phyloP scores from a whole-genome alignment of 2,888 invertebrate genomes.

The Troides helena region DNA sequence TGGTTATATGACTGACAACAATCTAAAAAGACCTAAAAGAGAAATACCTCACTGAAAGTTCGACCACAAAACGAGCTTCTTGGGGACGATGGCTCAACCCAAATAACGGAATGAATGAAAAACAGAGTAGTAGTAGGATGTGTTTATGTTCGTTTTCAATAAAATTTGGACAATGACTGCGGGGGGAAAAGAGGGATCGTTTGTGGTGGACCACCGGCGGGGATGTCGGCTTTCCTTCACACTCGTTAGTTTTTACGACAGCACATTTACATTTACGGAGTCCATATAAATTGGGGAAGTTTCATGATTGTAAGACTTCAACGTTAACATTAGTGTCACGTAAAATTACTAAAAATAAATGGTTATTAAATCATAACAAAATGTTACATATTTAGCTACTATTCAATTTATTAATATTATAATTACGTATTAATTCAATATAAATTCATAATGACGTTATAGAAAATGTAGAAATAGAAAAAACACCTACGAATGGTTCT shows the following conservation, averaged over 20 bases:
- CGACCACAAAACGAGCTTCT: too few relatives aligned
- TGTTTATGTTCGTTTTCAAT: conserved; percentile 39
- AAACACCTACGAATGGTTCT: too few relatives aligned
- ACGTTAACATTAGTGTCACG: not conserved
- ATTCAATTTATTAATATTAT: too few relatives aligned
- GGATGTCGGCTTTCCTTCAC: conserved; percentile 38
- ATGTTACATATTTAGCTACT: too few relatives aligned
- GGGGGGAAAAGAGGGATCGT: conserved; percentile 50
- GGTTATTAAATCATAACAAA: not conserved
- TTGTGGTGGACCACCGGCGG: conserved; percentile 71
- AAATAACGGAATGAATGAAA: too few relatives aligned
- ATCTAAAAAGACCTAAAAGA: too few relatives aligned
- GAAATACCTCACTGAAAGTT: too few relatives aligned
- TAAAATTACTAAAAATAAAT: not conserved
- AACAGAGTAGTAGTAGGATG: conserved; percentile 6
- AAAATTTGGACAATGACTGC: conserved; percentile 64
- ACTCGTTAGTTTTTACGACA: conserved; percentile 39
- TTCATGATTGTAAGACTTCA: conserved; percentile 15
- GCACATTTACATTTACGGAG: conserved; percentile 40
- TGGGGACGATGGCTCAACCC: too few relatives aligned
- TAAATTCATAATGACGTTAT: too few relatives aligned
- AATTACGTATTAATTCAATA: too few relatives aligned
- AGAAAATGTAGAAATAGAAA: too few relatives aligned
- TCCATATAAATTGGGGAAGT: conserved; percentile 20
- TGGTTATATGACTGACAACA: too few relatives aligned